Conservation (phyloP, 92 coral and sea anemone species). For the Scolanthus callimorphus region DNA sequence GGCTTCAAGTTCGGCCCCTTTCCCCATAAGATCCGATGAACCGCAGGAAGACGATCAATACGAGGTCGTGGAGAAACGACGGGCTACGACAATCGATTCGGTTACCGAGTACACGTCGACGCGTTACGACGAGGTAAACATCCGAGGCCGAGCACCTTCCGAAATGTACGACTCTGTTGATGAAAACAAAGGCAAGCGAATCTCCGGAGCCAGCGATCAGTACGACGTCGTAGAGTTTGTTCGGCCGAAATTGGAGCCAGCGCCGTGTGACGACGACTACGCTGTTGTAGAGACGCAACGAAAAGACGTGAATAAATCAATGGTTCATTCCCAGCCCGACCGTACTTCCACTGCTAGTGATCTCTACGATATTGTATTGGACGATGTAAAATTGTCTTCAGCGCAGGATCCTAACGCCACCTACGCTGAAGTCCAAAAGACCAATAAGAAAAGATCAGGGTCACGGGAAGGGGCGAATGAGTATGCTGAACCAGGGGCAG, state of each 20-base stretch:
- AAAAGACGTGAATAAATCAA: no score
- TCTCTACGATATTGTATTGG: neutral
- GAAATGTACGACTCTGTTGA: neutral
- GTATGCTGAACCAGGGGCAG: neutral
- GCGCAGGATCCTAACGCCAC: neutral
- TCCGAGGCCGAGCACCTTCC: neutral
- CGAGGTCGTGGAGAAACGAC: constrained; percentile 38
- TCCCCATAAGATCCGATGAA: neutral
- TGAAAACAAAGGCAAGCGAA: neutral
- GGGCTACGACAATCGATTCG: neutral
- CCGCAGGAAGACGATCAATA: constrained; percentile 32
- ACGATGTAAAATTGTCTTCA: neutral
- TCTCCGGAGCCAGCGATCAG: constrained; percentile 1
- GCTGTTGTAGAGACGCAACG: neutral
- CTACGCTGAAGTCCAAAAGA: neutral
- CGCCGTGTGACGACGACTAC: neutral
- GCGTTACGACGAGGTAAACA: neutral
- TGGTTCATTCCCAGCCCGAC: neutral
- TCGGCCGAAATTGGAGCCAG: neutral
- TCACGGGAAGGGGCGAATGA: neutral
- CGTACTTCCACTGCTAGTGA: neutral
- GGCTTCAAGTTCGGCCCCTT: neutral
- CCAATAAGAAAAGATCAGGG: neutral
- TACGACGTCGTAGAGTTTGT: neutral
- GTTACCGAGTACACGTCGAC: neutral